Conservation (phyloP, 2,797 vertebrate genomes). For the Poecilia velifera region DNA sequence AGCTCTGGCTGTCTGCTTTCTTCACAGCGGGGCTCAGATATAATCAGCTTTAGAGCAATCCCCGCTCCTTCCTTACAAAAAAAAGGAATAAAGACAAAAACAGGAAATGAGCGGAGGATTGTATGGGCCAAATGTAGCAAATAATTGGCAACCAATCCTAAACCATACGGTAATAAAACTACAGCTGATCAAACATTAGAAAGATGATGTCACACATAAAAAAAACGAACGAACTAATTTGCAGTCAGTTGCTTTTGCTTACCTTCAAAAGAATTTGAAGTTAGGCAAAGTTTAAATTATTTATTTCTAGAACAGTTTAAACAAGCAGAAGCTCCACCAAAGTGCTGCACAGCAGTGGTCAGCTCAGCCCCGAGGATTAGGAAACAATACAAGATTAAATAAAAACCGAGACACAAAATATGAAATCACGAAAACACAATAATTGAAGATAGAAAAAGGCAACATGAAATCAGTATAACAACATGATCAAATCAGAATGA, state of each 20-base stretch:
- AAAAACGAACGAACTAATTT: not conserved
- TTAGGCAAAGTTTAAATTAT: not conserved
- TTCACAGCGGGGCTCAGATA: slow-evolving; percentile 67
- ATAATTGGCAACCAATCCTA: slow-evolving; percentile 58
- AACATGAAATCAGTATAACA: not conserved
- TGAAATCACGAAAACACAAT: not conserved
- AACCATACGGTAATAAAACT: slow-evolving; percentile 26
- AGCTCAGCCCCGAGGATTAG: not conserved
- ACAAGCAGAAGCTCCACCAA: not conserved
- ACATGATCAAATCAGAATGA: not conserved
- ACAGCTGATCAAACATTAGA: not conserved
- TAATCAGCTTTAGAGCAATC: slow-evolving; percentile 75
- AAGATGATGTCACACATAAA: not conserved
- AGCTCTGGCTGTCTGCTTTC: slow-evolving; percentile 53
- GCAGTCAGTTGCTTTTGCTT: not conserved
- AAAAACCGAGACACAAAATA: not conserved
- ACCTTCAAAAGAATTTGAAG: not conserved
- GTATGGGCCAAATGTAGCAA: slow-evolving; percentile 59
- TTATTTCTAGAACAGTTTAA: not conserved
- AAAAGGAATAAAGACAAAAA: slow-evolving; percentile 43
- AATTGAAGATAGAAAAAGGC: not conserved
- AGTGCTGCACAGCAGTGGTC: not conserved
- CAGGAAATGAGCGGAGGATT: slow-evolving; percentile 65
- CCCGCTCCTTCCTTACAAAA: slow-evolving; percentile 64
- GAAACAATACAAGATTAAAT: not conserved